Base-by-base conservation (phyloP, 2,113 vertebrate genomes). In the Gavia stellata region DNA sequence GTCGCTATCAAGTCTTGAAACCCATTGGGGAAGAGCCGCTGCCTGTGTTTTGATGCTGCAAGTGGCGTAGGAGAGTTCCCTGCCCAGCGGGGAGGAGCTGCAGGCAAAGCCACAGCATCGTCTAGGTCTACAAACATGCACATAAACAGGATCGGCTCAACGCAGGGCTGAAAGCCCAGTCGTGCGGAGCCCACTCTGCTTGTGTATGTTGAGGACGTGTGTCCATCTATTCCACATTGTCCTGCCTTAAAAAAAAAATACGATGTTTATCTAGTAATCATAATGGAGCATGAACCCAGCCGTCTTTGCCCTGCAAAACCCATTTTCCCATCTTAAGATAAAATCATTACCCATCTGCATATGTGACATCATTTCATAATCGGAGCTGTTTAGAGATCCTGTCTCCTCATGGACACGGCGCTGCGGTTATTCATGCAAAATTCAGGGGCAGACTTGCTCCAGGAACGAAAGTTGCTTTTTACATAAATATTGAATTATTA, bases 81-180 rank as follows among this genome's bases (percentile, higher is more conserved):
- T 89, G 93, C 93, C 86, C 92, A 90, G 96, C 33, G 34, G 95
- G 96, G 95, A 97, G 96, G 96, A 96, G 96, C 95, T 58, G 91
- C 91, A 23, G 81, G 88, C 92, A 95, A 63, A 91, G 94, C 94
- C 91, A 20, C 74, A 9, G 92, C 88, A 61, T 80, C 65, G 25
- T 23, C 91, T 29, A 71, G 55, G 47, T 42, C 86, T 55, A 80
- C 79, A 61, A 50, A 47, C 5, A 4, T 29, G 89, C 86, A 58
- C 72, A 49, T 17, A 59, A 47, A n/a, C 86, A 36, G 93, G 49
- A 20, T 33, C 3, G 0, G 95, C 86, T 66, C 92, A 42, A 7
- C 12, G 25, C 28, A 2, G 80, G 81, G 78, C 90, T 66, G 72
- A 15, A 4, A 38, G 58, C 58, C 28, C 12, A 11, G 63, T 6